phyloP scores from a whole-genome alignment of 2,113 vertebrate genomes.

The Zosterops pallidus region DNA sequence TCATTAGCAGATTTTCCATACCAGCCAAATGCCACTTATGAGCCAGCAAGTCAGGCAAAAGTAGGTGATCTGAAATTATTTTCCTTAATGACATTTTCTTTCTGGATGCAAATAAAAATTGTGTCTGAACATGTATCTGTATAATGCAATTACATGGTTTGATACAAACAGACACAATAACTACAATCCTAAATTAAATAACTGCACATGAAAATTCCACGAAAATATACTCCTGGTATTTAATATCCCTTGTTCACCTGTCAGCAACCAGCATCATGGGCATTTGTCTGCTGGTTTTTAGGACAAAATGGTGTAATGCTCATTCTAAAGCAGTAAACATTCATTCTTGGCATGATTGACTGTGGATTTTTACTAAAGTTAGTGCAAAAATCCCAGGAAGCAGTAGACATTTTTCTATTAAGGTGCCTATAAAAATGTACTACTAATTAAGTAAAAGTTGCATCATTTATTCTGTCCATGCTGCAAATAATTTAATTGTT shows the following conservation, averaged over 20 bases:
- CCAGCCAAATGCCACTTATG: not conserved
- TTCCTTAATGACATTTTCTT: conserved; percentile 3
- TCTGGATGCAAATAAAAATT: conserved; percentile 14
- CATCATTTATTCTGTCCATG: not conserved
- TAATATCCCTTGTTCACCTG: not conserved
- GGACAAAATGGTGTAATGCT: not conserved
- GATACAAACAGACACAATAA: not conserved
- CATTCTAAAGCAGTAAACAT: not conserved
- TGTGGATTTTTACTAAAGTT: not conserved
- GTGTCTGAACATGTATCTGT: not conserved
- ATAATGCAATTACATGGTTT: not conserved
- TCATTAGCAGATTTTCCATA: not conserved
- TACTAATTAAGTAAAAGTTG: not conserved
- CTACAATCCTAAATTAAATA: not conserved
- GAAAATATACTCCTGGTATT: not conserved
- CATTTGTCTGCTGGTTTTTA: not conserved
- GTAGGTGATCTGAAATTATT: not conserved
- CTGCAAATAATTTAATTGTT: not conserved
- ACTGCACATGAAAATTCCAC: not conserved
- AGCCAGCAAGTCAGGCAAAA: not conserved
- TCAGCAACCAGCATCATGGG: not conserved
- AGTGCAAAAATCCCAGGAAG: not conserved
- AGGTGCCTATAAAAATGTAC: not conserved
- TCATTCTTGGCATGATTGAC: not conserved
- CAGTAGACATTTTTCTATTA: not conserved